Base-by-base conservation (phyloP, 1,140 invertebrate species). In the Caenorhabditis inopinata region DNA sequence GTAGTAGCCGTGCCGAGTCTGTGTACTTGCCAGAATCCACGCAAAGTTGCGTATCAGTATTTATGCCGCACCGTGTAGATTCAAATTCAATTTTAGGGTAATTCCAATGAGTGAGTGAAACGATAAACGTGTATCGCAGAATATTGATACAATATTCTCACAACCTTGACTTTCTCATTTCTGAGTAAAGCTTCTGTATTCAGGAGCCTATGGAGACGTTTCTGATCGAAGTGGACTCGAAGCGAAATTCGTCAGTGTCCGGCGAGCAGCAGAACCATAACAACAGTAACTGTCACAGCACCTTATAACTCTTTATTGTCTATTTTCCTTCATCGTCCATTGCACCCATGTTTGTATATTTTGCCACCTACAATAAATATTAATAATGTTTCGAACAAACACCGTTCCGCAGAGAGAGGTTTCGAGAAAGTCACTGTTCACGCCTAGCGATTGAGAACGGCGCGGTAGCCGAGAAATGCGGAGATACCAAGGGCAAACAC, bases 181-280 rank as follows among this genome's bases (percentile, higher is more conserved):
- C n/a, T n/a, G n/a, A n/a, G n/a, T n/a, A 42, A 42, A 42, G 5
- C 14, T 42, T 25, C 5, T 7, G 7, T 12, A 5, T 84, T 42
- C 29, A 78, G 46, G 76, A 85, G 23, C 84, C 84, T 35, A 85
- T 85, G 85, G 85, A 85, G 53, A 85, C 85, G 0, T 85, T 86
- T 74, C 53, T 85, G 3, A 58, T 85, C 14, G 82, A 85, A 46
- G 68, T 85, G 14, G 83, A 83, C 32, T 81, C 81, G 1, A 85
- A 84, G 53, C 53, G 85, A 21, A 85, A 85, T 25, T 85, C 84
- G 2, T 77, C 82, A 9, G 84, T 85, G 11, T 79, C 78, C 6
- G 58, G 58, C 29, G 78, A 75, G 16, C 73, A 74, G 27, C 73
- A 74, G 3, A 74, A 74, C 18, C 58, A 68, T 9, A 68, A 68